phyloP scores from a whole-genome alignment of 2,113 vertebrate genomes.

The Neolamprologus hecqui region DNA sequence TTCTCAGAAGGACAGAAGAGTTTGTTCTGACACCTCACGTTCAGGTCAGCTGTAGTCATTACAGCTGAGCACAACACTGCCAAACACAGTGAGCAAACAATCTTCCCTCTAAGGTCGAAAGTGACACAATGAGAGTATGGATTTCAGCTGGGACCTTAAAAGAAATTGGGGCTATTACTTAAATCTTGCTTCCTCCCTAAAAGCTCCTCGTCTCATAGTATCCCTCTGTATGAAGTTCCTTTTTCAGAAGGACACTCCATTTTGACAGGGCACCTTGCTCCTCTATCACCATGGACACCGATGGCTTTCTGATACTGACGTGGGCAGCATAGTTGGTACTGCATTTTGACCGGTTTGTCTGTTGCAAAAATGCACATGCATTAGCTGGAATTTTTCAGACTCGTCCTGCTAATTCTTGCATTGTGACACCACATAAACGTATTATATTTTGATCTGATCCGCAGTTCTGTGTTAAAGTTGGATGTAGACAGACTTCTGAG shows the following conservation, averaged over 20 bases:
- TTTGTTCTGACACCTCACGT: not conserved
- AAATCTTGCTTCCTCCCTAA: not conserved
- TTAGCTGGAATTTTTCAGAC: not conserved
- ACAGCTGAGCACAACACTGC: not conserved
- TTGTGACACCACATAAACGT: not conserved
- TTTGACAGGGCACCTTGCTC: not conserved
- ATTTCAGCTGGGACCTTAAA: too few relatives aligned
- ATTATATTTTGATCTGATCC: fast-evolving
- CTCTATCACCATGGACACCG: not conserved
- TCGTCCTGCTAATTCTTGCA: not conserved
- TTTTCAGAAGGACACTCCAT: not conserved
- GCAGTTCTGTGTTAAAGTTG: not conserved
- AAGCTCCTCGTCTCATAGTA: not conserved
- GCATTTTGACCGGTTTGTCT: not conserved
- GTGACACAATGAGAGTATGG: not conserved
- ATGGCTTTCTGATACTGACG: not conserved
- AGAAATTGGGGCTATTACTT: not conserved
- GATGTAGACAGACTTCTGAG: not conserved
- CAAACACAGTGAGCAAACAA: not conserved
- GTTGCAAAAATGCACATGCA: not conserved
- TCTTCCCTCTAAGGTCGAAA: not conserved
- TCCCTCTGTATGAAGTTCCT: not conserved
- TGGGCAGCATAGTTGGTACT: not conserved
- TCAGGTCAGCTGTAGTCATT: not conserved
- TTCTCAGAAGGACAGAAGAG: not conserved